These are phyloP conservation scores for Lordiphosa andalusiaca DNA, from an alignment of 2,888 invertebrate species.

Conservation along the genomic window DNA sequence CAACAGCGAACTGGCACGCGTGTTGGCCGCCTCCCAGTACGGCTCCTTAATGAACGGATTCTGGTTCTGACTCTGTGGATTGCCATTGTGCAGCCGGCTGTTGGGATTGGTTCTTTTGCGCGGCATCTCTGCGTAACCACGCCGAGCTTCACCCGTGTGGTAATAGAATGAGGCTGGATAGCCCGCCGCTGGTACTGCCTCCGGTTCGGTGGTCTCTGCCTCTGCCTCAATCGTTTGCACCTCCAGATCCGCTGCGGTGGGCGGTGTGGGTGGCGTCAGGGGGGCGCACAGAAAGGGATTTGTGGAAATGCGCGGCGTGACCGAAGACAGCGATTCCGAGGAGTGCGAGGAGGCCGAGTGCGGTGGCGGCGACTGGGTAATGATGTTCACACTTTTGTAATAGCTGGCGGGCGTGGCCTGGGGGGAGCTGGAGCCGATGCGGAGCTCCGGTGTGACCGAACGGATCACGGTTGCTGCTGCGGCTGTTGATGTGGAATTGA, in stretches of 20 bases:
- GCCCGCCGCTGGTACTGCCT: constrained; percentile 55
- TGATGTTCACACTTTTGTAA: constrained; percentile 72
- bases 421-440: constrained; percentile 84
- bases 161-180: constrained; percentile 73
- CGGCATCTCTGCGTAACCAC: constrained; percentile 73
- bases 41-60: constrained; percentile 78
- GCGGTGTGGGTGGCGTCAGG: constrained; percentile 52
- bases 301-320: constrained; percentile 79
- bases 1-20: constrained; percentile 72
- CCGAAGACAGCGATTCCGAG: constrained; percentile 79
- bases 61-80: constrained; percentile 53
- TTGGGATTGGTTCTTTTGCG: constrained; percentile 73
- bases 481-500: constrained; percentile 34
- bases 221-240: constrained; percentile 18
- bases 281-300: constrained; percentile 78
- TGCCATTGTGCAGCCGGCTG: constrained; percentile 43
- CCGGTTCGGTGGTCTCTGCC: constrained; percentile 20
- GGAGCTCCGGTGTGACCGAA: constrained; percentile 25
- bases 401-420: constrained; percentile 51
- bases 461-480: constrained; percentile 10
- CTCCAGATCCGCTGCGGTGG: constrained; percentile 16
- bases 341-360: constrained; percentile 78
- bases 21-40: constrained; percentile 75
- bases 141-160: constrained; percentile 56
- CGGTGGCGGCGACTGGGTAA: constrained; percentile 78